These are phyloP conservation scores for Amphimallon solstitiale DNA, from an alignment of 2,888 invertebrate species.

Conservation along the genomic window DNA sequence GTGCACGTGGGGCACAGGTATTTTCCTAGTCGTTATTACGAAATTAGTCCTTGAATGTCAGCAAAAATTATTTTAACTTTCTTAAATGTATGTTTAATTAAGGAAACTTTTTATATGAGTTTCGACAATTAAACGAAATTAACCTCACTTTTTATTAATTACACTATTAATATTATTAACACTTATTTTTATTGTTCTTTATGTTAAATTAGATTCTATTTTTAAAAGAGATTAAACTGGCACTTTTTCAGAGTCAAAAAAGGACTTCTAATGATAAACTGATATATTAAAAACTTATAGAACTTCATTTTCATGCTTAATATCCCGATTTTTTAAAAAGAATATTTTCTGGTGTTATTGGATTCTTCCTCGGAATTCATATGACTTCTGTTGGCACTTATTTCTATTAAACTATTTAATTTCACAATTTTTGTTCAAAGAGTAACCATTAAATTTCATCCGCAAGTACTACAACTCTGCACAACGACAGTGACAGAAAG, in stretches of 20 bases:
- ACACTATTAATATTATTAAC: constrained; percentile 3
- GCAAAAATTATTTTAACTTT: neutral
- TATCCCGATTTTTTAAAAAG: neutral
- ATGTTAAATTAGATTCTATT: neutral
- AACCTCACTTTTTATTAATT: constrained; percentile 28
- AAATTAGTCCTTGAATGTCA: constrained; percentile 27
- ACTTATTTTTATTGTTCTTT: neutral
- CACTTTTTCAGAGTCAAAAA: constrained; percentile 46
- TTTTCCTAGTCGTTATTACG: neutral
- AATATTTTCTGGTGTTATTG: neutral
- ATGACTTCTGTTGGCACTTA: neutral
- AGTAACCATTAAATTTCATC: no score
- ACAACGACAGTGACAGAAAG: no score
- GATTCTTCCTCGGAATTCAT: neutral
- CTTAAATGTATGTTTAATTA: constrained; percentile 3
- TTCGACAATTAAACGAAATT: neutral
- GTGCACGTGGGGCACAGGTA: neutral
- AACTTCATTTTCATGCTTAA: constrained; percentile 59
- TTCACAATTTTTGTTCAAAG: no score
- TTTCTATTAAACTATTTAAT: no score
- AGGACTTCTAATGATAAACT: constrained; percentile 61
- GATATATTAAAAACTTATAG: constrained; percentile 59
- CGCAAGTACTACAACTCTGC: no score
- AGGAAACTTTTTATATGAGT: neutral
- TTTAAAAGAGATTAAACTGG: constrained; percentile 33